phyloP scores from a whole-genome alignment of 2,888 invertebrate species.

The Ramazzottius varieornatus region DNA sequence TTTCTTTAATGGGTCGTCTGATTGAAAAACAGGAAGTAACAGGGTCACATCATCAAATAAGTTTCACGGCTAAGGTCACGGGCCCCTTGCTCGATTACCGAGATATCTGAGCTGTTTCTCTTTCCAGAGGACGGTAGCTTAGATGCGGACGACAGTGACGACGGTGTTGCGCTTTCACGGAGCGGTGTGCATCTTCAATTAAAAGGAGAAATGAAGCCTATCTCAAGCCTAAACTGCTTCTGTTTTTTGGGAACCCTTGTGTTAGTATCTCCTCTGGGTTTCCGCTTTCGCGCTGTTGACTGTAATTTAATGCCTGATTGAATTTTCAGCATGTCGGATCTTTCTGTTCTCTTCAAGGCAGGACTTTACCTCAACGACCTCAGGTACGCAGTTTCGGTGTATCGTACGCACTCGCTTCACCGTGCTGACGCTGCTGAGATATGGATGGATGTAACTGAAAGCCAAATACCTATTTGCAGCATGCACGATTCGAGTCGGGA shows the following conservation, averaged over 20 bases:
- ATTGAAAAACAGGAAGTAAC: too few species aligned
- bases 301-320: neutral
- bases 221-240: neutral
- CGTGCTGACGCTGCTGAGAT: too few species aligned
- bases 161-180: too few species aligned
- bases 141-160: too few species aligned
- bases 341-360: neutral
- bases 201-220: neutral
- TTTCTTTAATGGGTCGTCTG: too few species aligned
- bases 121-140: too few species aligned
- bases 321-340: neutral
- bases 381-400: neutral
- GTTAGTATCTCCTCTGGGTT: neutral
- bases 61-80: too few species aligned
- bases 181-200: neutral
- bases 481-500: constrained; percentile 2
- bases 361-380: neutral
- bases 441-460: neutral
- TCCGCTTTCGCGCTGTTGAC: neutral
- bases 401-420: neutral
- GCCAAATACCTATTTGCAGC: neutral
- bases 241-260: constrained; percentile 2
- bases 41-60: too few species aligned
- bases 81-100: too few species aligned
- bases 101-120: too few species aligned